A percentile compares a stretch with the other conserved stretches of the same genome.
These are phyloP conservation scores for Indri indri DNA, from an alignment of 2,113 vertebrate genomes.

Conservation along the genomic window DNA sequence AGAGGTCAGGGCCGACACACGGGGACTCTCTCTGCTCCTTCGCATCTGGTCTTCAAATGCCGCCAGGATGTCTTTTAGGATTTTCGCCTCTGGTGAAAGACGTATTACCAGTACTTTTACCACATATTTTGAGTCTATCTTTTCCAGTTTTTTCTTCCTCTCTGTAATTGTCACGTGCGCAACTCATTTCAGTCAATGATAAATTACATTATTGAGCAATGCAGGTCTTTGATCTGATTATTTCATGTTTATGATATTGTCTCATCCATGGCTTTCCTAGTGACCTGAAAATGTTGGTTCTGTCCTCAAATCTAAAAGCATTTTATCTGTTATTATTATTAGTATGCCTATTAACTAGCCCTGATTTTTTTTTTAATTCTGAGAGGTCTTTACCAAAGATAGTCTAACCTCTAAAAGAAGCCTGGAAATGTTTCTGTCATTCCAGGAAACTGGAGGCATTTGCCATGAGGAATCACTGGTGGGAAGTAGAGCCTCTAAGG, in stretches of 20 bases:
- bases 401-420: not conserved
- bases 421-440: not conserved
- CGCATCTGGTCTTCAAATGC: not conserved
- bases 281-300: not conserved
- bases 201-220: not conserved
- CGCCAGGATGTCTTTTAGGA: not conserved
- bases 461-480: not conserved
- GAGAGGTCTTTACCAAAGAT: not conserved
- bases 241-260: not conserved
- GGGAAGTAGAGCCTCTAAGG: not conserved
- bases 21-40: not conserved
- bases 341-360: not conserved
- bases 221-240: not conserved
- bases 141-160: not conserved
- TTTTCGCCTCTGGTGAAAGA: not conserved
- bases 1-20: too few species aligned
- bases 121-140: not conserved
- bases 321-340: not conserved
- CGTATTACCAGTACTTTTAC: not conserved
- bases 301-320: not conserved
- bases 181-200: not conserved
- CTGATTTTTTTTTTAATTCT: not conserved
- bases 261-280: not conserved
- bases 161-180: not conserved
- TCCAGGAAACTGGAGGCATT: not conserved